These are phyloP conservation scores for Platycnemis pennipes DNA, from an alignment of 2,888 invertebrate genomes.

Conservation along the genomic window DNA sequence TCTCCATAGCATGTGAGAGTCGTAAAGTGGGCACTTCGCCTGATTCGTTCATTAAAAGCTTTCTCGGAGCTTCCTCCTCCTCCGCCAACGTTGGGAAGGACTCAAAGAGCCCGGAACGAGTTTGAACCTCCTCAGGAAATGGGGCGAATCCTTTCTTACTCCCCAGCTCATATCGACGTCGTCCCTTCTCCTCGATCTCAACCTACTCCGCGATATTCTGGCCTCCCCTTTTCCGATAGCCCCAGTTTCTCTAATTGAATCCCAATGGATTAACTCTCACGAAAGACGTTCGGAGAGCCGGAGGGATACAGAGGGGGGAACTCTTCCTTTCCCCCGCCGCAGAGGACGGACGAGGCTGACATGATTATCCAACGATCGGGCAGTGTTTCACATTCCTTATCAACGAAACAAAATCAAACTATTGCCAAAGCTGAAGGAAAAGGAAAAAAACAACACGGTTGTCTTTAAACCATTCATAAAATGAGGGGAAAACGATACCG, in stretches of 20 bases:
- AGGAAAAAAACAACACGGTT: too few species aligned
- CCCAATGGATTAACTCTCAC: conserved; percentile 9
- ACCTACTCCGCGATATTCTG: background rate
- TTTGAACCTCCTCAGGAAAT: background rate
- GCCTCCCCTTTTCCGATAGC: background rate
- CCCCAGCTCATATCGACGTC: background rate
- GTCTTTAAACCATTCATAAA: too few species aligned
- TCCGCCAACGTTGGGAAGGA: background rate
- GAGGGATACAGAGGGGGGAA: background rate
- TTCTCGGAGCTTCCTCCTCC: background rate
- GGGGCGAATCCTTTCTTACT: conserved; percentile 34
- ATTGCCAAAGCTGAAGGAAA: too few species aligned
- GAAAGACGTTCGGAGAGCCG: background rate
- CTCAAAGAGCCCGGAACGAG: conserved; percentile 46
- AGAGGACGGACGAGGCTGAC: background rate
- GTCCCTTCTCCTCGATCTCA: background rate
- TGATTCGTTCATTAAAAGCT: conserved; percentile 47
- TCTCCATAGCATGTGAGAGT: background rate
- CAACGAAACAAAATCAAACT: too few species aligned
- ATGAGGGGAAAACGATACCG: too few species aligned
- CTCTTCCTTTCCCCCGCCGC: background rate
- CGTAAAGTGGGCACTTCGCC: conserved; percentile 46
- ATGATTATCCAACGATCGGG: background rate
- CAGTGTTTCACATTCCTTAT: background rate
- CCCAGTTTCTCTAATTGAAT: background rate